Evolutionary conservation across 2,797 vertebrate species (phyloP), one percentile per base, ranked within the genome.

Genomic region (Enteromius argenteus): DNA sequence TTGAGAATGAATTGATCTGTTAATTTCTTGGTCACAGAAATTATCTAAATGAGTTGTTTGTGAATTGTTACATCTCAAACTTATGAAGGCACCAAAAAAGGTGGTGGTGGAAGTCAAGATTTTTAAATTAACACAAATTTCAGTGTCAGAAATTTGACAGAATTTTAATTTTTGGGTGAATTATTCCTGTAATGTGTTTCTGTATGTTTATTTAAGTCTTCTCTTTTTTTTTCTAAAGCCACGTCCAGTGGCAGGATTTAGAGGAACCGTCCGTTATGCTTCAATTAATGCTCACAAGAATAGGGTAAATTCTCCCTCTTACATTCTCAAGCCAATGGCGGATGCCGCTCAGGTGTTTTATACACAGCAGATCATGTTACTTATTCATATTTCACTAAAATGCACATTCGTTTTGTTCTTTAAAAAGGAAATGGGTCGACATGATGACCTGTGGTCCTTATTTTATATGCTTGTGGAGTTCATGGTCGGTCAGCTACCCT

Each of bases 381-480:
- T 62, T 44, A 42, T 80, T 67, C 35, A 23, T 62, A 35, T 39
- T 75, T 71, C 15, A 39, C 37, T 60, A 37, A 58, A 62, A 72
- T 51, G 49, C 19, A 17, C 46, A 19, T 35, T 5, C 8, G 86
- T 19, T 53, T 30, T 71, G 44, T 86, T 80, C 91, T 64, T 66
- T 32, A 19, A 9, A 79, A 91, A 99, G 98, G 98, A 99, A 94
- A 99, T 99, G 97, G 97, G 98, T 89, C 96, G 98, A 51, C 98
- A 99, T 74, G 98, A 99, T 75, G 98, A 99, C 91, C 95, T 99
- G 86, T 99, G 98, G 98, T 99, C 98, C 77, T 95, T 99, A 27
- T 99, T 99, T 92, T 99, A 99, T 92, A 99, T 99, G 98, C 94
- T 99, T 91, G 98, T 99, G 72, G 98, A 99, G 85, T 99, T 99